Conservation (phyloP, 2,888 invertebrate species). For the Celastrina argiolus region DNA sequence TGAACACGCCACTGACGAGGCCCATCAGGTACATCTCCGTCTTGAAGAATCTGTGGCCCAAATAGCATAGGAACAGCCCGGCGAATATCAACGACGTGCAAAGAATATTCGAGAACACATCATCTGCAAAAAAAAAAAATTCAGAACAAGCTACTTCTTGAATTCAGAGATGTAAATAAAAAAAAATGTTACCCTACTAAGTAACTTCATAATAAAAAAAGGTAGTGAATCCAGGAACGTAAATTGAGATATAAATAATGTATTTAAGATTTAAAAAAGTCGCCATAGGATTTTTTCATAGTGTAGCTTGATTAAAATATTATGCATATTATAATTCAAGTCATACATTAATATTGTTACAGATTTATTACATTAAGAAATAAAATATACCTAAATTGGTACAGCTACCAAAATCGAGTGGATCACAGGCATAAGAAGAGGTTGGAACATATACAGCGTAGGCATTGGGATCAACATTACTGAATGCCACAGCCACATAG, state of each 20-base stretch:
- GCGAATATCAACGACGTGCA: constrained; percentile 75
- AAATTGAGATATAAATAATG: too few species aligned
- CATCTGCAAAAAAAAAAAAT: constrained; percentile 46
- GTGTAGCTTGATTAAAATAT: too few species aligned
- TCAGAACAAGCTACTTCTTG: background rate
- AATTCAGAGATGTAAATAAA: too few species aligned
- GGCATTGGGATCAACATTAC: constrained; percentile 46
- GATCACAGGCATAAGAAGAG: constrained; percentile 81
- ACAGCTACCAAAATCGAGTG: constrained; percentile 66
- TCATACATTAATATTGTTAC: too few species aligned
- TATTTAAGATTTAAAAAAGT: too few species aligned
- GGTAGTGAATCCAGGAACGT: too few species aligned
- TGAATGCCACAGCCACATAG: constrained; percentile 74
- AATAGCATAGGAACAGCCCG: constrained; percentile 80
- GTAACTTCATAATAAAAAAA: too few species aligned
- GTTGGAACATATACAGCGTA: constrained; percentile 83
- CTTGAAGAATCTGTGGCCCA: constrained; percentile 81
- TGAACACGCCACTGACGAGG: constrained; percentile 74
- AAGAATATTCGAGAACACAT: constrained; percentile 65
- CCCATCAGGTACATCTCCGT: constrained; percentile 80
- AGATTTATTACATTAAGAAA: background rate
- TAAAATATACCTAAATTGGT: constrained; percentile 70
- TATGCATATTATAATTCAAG: too few species aligned
- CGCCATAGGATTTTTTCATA: too few species aligned
- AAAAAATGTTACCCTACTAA: too few species aligned